Conservation (phyloP, 2,888 invertebrate genomes). For the Rhimphoctona megacephalus region DNA sequence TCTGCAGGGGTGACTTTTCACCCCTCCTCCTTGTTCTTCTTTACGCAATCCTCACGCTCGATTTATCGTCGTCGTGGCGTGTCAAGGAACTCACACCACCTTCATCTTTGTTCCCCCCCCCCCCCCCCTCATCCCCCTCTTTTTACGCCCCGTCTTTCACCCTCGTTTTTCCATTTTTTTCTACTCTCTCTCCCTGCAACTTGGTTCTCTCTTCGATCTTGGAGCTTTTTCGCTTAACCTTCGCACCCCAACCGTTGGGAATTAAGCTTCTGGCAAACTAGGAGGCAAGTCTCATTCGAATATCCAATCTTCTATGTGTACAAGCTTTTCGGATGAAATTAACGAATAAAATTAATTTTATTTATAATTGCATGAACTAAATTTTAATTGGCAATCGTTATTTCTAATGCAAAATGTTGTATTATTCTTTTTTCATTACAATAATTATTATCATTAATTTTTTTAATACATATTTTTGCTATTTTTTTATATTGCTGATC, state of each 20-base stretch:
- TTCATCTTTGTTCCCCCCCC: slow-evolving; percentile 50
- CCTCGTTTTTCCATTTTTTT: slow-evolving; percentile 45
- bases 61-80: slow-evolving; percentile 63
- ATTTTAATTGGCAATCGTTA: background rate
- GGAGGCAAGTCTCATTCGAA: slow-evolving; percentile 28
- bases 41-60: slow-evolving; percentile 63
- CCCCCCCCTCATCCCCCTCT: slow-evolving; percentile 37
- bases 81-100: slow-evolving; percentile 66
- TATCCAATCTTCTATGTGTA: background rate
- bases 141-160: slow-evolving; percentile 29
- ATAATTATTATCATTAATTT: background rate
- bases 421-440: background rate
- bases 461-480: background rate
- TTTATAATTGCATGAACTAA: background rate
- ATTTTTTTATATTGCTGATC: background rate
- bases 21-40: slow-evolving; percentile 28
- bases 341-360: background rate
- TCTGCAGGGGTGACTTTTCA: slow-evolving; percentile 59
- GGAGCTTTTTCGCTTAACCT: slow-evolving; percentile 70
- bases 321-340: background rate
- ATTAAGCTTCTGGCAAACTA: slow-evolving; percentile 54
- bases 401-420: background rate
- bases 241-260: slow-evolving; percentile 42
- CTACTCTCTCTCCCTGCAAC: slow-evolving; percentile 40
- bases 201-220: slow-evolving; percentile 34